Evolutionary conservation across 2,888 invertebrate species (phyloP).

Genomic region (Acanthacorydalis orientalis): DNA sequence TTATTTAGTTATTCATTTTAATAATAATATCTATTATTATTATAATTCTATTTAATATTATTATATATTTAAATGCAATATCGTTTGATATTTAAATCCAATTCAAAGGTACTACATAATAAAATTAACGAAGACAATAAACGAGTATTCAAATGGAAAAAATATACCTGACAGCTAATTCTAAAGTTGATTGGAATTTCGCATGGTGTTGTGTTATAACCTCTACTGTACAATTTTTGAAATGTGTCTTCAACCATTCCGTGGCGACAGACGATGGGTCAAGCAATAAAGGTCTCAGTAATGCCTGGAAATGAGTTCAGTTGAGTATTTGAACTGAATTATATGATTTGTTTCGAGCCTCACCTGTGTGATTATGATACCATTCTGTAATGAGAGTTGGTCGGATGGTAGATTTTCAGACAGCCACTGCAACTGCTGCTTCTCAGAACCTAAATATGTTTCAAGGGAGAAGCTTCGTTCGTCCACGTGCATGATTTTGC

Average conservation of each 20-base stretch:
- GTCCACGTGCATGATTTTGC: conserved; percentile 16
- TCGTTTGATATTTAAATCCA: too few relatives aligned
- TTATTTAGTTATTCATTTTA: too few relatives aligned
- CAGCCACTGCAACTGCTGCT: conserved; percentile 72
- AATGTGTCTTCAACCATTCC: conserved; percentile 60
- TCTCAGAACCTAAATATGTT: conserved; percentile 44
- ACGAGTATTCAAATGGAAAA: conserved; percentile 10
- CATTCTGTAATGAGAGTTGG: conserved; percentile 64
- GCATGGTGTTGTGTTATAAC: conserved; percentile 60
- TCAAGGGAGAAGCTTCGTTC: conserved; percentile 30
- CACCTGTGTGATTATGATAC: conserved; percentile 61
- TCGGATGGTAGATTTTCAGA: conserved; percentile 70
- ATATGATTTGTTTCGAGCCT: not conserved
- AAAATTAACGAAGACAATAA: too few relatives aligned
- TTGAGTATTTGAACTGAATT: not conserved
- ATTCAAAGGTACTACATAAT: too few relatives aligned
- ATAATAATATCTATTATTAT: too few relatives aligned
- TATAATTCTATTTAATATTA: too few relatives aligned
- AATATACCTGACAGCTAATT: conserved; percentile 48
- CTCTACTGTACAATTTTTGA: conserved; percentile 52
- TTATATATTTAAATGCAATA: too few relatives aligned
- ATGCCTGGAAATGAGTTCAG: conserved; percentile 16
- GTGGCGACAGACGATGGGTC: conserved; percentile 79
- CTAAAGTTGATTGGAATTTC: conserved; percentile 56
- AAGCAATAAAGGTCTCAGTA: conserved; percentile 60